phyloP scores from a whole-genome alignment of 53 echinoderm and acorn worm genomes.

The Arbacia lixula region DNA sequence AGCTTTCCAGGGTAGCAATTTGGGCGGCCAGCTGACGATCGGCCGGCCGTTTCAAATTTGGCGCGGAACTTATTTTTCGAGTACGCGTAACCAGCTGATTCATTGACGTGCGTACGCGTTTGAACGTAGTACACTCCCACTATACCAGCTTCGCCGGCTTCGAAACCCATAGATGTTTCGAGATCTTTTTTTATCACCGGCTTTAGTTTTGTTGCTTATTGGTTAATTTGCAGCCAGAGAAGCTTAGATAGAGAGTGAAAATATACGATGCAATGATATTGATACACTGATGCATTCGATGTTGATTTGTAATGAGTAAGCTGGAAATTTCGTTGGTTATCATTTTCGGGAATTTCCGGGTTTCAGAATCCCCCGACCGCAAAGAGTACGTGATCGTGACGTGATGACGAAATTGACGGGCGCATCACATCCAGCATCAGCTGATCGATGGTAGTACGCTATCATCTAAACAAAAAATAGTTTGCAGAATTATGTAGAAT shows the following conservation, averaged over 20 bases:
- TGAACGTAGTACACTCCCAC: no score
- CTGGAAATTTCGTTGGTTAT: no score
- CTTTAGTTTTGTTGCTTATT: no score
- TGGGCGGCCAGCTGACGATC: background rate
- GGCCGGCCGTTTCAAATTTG: constrained; percentile 34
- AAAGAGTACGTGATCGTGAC: background rate
- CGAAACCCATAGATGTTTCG: background rate
- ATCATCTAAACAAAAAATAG: background rate
- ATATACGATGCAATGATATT: no score
- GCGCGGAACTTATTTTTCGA: background rate
- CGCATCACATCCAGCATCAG: constrained; percentile 41
- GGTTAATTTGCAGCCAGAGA: no score
- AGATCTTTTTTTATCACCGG: background rate
- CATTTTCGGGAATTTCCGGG: constrained; percentile 36
- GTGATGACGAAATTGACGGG: constrained; percentile 3
- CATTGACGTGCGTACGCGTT: background rate
- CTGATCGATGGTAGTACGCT: constrained; percentile 34
- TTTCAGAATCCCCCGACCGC: background rate
- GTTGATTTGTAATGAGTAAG: no score
- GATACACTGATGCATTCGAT: no score
- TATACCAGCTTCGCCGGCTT: no score
- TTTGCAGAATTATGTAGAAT: background rate
- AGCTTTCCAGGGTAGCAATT: no score
- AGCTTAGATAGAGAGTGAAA: no score
- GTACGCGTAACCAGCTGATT: constrained; percentile 1